Base-by-base conservation (phyloP, 2,797 vertebrate species). In the Strix occidentalis region DNA sequence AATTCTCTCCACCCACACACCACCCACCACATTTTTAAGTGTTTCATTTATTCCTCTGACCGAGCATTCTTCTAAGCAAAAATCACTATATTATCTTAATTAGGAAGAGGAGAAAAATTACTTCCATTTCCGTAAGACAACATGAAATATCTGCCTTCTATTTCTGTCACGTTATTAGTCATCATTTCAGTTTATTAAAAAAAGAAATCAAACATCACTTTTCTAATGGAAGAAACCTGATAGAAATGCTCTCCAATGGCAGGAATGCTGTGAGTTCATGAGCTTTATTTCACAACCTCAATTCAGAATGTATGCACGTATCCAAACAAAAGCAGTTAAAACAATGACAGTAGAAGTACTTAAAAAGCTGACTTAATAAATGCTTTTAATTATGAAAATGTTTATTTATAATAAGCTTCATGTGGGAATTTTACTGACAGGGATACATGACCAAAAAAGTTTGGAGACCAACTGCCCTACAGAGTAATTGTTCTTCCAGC, bases 61-160 rank as follows among this genome's bases (percentile, higher is more conserved):
- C 0, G 1, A 93, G 54, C 87, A 94, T 94, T 95, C 75, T 89
- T 96, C 51, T 69, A 89, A 89, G 78, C 37, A 95, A 94, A 87
- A 84, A 92, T 95, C 85, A 97, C 43, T 78, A 1, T 10, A 74
- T 75, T 85, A 74, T 68, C 83, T 91, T 79, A 84, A 89, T 88
- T 61, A 85, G 43, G 41, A 94, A 66, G 10, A 90, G 0, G 0
- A 91, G 54, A 84, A 91, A 85, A 87, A 80, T 45, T 69, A 66
- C 12, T 19, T 78, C 65, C 29, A 57, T 75, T 93, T 87, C 41
- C 53, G 23, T 57, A 29, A 56, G 39, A 91, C 53, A 76, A 53
- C 14, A 64, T 37, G 33, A 90, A 91, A 28, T 69, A 93, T 37
- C 58, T 68, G 50, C 48, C 61, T 92, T 90, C 87, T 92, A 79